A percentile compares a stretch with the other conserved stretches of the same genome.
Conservation (phyloP, 64 coral and sea anemone genomes). For the Montipora foliosa region DNA sequence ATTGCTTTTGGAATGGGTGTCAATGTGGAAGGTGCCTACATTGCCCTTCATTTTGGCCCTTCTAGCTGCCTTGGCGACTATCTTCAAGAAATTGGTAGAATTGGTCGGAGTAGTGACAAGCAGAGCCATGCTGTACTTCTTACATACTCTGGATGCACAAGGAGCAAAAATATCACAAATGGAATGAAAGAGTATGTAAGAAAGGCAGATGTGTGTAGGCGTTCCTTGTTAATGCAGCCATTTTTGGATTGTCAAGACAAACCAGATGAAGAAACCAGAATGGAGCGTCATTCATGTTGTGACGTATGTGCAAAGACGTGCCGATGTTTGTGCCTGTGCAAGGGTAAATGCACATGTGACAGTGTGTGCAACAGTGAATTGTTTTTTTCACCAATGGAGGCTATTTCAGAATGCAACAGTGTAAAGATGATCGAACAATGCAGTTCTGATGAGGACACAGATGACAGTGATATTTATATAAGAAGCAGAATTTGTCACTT, state of each 20-base stretch:
- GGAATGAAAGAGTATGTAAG: slow-evolving; percentile 73
- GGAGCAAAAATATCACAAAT: slow-evolving; percentile 54
- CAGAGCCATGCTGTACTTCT: slow-evolving; percentile 76
- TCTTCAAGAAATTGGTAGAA: slow-evolving; percentile 78
- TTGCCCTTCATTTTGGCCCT: slow-evolving; percentile 79
- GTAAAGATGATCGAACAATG: neutral
- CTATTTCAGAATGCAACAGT: neutral
- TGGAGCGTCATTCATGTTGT: slow-evolving; percentile 68
- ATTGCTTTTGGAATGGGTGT: slow-evolving; percentile 83
- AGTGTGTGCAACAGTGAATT: slow-evolving; percentile 5
- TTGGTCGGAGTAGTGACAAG: slow-evolving; percentile 49
- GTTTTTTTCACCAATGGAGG: slow-evolving; percentile 21
- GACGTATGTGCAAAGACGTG: slow-evolving; percentile 78
- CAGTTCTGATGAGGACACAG: slow-evolving; percentile 49
- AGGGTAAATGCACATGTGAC: slow-evolving; percentile 50
- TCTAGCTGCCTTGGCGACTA: slow-evolving; percentile 76
- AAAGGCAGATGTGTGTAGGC: slow-evolving; percentile 25
- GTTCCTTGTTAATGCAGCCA: slow-evolving; percentile 36
- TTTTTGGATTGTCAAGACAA: slow-evolving; percentile 23
- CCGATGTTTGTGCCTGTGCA: slow-evolving; percentile 61
- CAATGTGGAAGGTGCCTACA: slow-evolving; percentile 48
- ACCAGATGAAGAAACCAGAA: neutral
- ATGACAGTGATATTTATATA: slow-evolving; percentile 42
- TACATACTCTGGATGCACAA: slow-evolving; percentile 65
- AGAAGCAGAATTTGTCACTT: slow-evolving; percentile 50